Evolutionary conservation across 2,888 invertebrate genomes (phyloP).

Genomic region (Parapristionchus giblindavisi): DNA sequence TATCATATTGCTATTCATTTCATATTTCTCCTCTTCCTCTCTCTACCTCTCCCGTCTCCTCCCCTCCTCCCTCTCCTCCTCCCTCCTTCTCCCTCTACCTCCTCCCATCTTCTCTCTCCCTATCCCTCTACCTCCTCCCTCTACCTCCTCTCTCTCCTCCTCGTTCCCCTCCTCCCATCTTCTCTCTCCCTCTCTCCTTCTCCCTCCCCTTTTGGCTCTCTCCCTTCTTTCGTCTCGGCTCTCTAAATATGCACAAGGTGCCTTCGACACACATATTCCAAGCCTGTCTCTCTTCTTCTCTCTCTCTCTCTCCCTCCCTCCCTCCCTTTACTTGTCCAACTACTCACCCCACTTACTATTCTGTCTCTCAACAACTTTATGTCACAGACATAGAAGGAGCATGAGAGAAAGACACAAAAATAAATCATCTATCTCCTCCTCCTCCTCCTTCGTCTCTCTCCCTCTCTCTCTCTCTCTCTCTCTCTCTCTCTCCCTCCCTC

Average conservation of each 20-base stretch:
- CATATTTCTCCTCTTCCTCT: not conserved
- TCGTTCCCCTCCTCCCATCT: not conserved
- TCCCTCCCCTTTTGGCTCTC: slow-evolving; percentile 38
- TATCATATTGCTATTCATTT: not conserved
- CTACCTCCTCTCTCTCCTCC: slow-evolving; percentile 38
- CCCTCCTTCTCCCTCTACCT: slow-evolving; percentile 35
- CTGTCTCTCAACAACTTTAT: not conserved
- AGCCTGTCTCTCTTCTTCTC: slow-evolving; percentile 11
- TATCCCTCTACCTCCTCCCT: slow-evolving; percentile 34
- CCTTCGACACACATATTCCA: not conserved
- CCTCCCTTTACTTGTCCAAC: not conserved
- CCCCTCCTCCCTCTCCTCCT: slow-evolving; percentile 31
- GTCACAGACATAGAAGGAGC: no score
- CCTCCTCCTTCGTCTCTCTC: not conserved
- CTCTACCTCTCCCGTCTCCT: slow-evolving; percentile 34
- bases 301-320: not conserved
- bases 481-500: no score
- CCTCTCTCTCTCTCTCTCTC: no score
- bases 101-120: slow-evolving; percentile 35
- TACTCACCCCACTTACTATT: not conserved
- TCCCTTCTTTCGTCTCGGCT: slow-evolving; percentile 3
- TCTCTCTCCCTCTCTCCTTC: slow-evolving; percentile 38
- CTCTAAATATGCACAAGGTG: not conserved
- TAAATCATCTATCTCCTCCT: no score
- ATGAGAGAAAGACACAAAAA: no score